Percentiles rank a stretch among this genome's conserved stretches.
These are phyloP conservation scores for Heliconius nattereri DNA, from an alignment of 1,140 invertebrate species.

Conservation along the genomic window DNA sequence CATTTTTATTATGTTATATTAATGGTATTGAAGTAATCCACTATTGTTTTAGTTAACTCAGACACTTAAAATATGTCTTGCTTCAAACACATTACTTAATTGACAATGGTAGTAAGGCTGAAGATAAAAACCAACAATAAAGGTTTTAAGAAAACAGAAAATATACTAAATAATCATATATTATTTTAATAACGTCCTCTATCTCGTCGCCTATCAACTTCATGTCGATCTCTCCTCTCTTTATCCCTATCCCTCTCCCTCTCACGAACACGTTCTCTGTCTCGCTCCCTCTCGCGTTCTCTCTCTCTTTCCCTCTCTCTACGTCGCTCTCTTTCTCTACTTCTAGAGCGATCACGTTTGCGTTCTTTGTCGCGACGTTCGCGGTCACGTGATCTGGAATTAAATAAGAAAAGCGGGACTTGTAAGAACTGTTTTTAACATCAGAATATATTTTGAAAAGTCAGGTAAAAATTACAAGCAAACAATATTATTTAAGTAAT, in stretches of 20 bases:
- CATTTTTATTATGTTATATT: no score
- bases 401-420: constrained; percentile 8
- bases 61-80: no score
- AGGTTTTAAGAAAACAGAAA: neutral
- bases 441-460: no score
- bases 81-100: no score
- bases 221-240: constrained; percentile 70
- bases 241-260: constrained; percentile 65
- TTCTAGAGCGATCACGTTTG: constrained; percentile 72
- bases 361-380: constrained; percentile 82
- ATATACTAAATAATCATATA: constrained; percentile 35
- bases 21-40: no score
- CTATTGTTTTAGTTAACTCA: no score
- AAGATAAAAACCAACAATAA: no score
- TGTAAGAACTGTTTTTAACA: no score
- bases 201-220: constrained; percentile 67
- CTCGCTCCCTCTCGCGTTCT: constrained; percentile 73
- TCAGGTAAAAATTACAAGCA: no score
- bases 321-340: constrained; percentile 75
- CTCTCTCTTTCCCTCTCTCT: constrained; percentile 73
- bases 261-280: constrained; percentile 63
- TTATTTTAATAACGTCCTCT: constrained; percentile 67
- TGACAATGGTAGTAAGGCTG: no score
- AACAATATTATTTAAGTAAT: no score
- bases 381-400: constrained; percentile 80